Evolutionary conservation across 2,113 vertebrate genomes (phyloP).

Genomic region (Cephalophus harveyi): DNA sequence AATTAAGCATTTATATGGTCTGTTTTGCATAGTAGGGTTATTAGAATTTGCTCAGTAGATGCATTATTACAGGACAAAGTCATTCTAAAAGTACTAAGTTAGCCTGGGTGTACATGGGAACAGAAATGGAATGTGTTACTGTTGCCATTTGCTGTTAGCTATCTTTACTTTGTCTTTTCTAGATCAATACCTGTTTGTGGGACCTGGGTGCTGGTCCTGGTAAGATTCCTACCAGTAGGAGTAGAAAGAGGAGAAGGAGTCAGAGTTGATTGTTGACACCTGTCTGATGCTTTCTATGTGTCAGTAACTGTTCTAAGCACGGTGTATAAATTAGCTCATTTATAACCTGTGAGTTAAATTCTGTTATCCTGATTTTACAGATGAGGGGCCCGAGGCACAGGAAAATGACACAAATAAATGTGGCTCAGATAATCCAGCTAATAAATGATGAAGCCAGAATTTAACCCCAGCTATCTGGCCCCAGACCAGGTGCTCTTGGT

Average conservation of each 20-base stretch:
- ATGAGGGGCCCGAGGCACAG: not conserved
- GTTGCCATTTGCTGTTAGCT: not conserved
- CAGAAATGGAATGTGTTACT: not conserved
- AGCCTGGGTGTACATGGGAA: not conserved
- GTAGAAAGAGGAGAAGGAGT: not conserved
- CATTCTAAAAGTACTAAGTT: conserved; percentile 1
- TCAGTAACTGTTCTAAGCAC: not conserved
- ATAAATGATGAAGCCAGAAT: not conserved
- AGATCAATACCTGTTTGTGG: not conserved
- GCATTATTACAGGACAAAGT: not conserved
- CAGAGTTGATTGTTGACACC: not conserved
- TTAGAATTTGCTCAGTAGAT: not conserved
- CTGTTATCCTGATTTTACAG: not conserved
- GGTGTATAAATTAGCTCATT: not conserved
- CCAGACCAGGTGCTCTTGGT: not conserved
- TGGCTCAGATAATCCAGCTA: not conserved
- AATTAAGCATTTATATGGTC: not conserved
- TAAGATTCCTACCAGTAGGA: not conserved
- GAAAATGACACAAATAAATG: not conserved
- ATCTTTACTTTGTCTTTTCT: not conserved
- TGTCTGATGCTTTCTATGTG: not conserved
- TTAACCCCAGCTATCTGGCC: not conserved
- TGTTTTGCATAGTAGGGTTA: not conserved
- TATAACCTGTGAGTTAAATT: not conserved
- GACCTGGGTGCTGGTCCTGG: not conserved